Base-by-base conservation (phyloP, 2,113 vertebrate genomes). In the Galeopterus variegatus region DNA sequence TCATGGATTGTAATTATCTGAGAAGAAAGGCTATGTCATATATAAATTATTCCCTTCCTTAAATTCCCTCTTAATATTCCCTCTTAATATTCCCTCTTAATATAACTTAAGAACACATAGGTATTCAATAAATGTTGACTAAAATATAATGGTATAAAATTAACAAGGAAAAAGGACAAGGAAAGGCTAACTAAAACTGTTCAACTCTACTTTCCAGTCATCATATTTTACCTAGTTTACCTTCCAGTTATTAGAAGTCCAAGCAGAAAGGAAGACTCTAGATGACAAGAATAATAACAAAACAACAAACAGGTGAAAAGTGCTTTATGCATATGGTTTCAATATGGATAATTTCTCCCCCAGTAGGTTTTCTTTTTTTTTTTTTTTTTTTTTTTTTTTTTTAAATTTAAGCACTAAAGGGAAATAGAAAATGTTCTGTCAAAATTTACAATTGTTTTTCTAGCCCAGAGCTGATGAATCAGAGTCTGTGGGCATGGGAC, bases 371-470 rank as follows among this genome's bases (percentile, higher is more conserved):
- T 28, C 72, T 52, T 21, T 33, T 19, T 18, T 72, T 67, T n/a
- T 24, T 31, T 21, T 10, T 31, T 33, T 62, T 62, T 28, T 80
- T 52, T 19, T 33, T 18, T 18, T 72, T 67, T n/a, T 24, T 31
- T 21, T 10, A 93, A 97, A 94, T 82, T 95, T 82, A 87, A 92
- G 28, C n/a, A 94, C 14, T 76, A 76, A 54, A 87, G 50, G 52
- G 24, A 45, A 36, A 41, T n/a, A 45, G 28, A 67, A 69, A 81
- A 85, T 52, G 2, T 77, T 72, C 54, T 81, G 60, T 81, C 33
- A 90, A 26, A 90, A 90, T 89, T 73, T 86, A 95, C 19, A 90
- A 73, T 24, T 86, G 26, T 86, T 93, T 91, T 76, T 58, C 60
- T 82, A 93, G 33, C 7, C 3, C 33, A 81, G 14, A 56, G 11